Base-by-base conservation (phyloP, 2,888 invertebrate genomes). In the Pandemis corylana region DNA sequence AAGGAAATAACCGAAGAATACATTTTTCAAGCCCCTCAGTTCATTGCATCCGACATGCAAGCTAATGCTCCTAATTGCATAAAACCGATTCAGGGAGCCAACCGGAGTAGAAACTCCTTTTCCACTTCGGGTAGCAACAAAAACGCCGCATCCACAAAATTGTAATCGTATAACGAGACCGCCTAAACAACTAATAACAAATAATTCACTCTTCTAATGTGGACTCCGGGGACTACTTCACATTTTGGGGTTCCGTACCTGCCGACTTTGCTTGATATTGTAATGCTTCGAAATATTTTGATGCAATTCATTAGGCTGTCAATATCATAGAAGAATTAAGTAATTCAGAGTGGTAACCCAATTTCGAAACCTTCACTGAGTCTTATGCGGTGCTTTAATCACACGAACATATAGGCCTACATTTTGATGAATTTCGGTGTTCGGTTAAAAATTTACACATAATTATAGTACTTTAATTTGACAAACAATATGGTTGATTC, bases 41-140 rank as follows among this genome's bases (percentile, higher is more conserved):
- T 82, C 81, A 81, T 80, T 82, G 86, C 80, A 71, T 79, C 75
- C 80, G 76, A 81, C 81, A 87, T 83, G 85, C 85, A 87, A 87
- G 80, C 78, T 83, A 87, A 84, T 85, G 79, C 86, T 81, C 83
- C 87, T 92, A 93, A 93, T 93, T 91, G 89, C 85, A 85, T 80
- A 89, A 91, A 92, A 90, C 90, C 89, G 81, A 87, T 93, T 92
- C 87, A 89, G 86, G 84, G 77, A 81, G 80, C 76, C 81, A 88
- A 90, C 79, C 91, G 89, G 89, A 78, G 90, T 84, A 90, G 89
- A 92, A 92, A 89, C 86, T 87, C 80, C 84, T 85, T 89, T 89
- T 90, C 85, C 90, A 86, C 89, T 78, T 81, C 85, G 87, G 72
- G 77, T 82, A 79, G 68, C 81, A 80, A 83, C 85, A 87, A 90